Evolutionary conservation across 1,140 invertebrate genomes (phyloP).

Genomic region (Drosophila burlai): DNA sequence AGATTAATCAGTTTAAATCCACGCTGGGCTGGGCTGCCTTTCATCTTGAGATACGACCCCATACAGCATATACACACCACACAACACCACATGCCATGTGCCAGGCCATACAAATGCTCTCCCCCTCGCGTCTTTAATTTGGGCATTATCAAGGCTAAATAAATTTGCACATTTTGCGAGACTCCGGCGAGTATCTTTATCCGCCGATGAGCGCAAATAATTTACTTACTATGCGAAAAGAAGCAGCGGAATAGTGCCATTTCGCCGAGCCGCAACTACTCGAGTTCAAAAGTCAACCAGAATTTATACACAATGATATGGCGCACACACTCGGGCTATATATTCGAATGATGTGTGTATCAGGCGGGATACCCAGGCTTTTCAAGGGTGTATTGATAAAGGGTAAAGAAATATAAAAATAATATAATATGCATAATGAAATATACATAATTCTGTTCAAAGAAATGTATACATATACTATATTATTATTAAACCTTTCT

Average conservation of each 20-base stretch:
- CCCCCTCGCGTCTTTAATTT: conserved; percentile 59
- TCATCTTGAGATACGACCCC: conserved; percentile 32
- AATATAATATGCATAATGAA: background rate
- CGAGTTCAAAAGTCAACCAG: conserved; percentile 58
- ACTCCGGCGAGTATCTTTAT: conserved; percentile 46
- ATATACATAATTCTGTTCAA: no score
- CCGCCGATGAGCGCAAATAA: conserved; percentile 50
- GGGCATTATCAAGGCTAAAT: conserved; percentile 74
- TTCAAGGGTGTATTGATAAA: conserved; percentile 13
- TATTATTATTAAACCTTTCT: no score
- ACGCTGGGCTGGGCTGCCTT: conserved; percentile 31
- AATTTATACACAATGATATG: conserved; percentile 35
- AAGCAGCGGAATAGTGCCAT: conserved; percentile 25
- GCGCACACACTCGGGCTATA: conserved; percentile 19
- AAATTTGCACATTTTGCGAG: conserved; percentile 72
- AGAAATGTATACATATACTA: background rate
- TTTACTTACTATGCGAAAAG: conserved; percentile 59
- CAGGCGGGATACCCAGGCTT: background rate
- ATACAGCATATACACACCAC: background rate
- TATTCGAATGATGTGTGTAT: conserved; percentile 15
- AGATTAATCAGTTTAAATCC: conserved; percentile 64
- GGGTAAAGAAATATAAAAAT: background rate
- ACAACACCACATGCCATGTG: conserved; percentile 38
- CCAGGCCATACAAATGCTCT: conserved; percentile 51
- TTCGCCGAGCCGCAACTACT: conserved; percentile 36